Conservation (phyloP, 2,888 invertebrate genomes). For the Brenthis hecate region DNA sequence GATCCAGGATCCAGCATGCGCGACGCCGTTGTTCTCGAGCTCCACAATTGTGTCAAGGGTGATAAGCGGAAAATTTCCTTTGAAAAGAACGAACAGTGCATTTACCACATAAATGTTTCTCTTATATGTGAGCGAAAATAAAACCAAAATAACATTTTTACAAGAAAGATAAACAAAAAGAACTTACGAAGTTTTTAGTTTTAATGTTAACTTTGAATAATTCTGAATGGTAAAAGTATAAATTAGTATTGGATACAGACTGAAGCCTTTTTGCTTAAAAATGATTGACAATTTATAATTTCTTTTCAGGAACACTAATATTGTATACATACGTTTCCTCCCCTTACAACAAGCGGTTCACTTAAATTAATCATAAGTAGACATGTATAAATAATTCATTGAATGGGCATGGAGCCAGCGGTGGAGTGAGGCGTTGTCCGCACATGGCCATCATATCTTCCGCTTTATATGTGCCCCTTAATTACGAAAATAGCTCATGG, state of each 20-base stretch:
- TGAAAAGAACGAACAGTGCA: slow-evolving; percentile 47
- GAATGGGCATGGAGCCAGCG: slow-evolving; percentile 60
- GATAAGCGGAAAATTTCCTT: slow-evolving; percentile 66
- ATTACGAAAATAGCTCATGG: slow-evolving; percentile 39
- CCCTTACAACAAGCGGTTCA: slow-evolving; percentile 17
- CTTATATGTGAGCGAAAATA: slow-evolving; percentile 24
- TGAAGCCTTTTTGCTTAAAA: no score
- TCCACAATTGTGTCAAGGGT: slow-evolving; percentile 61
- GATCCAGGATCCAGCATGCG: slow-evolving; percentile 44
- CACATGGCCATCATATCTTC: slow-evolving; percentile 65
- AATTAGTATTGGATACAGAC: no score
- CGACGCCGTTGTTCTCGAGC: slow-evolving; percentile 42
- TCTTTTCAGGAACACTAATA: background rate
- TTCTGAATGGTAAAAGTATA: background rate
- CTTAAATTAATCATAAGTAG: slow-evolving; percentile 41
- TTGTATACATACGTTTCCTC: background rate
- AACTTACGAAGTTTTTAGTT: background rate
- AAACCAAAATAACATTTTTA: slow-evolving; percentile 18
- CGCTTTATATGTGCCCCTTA: slow-evolving; percentile 41
- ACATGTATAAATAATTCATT: slow-evolving; percentile 45
- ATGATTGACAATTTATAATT: no score
- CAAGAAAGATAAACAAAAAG: background rate
- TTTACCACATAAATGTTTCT: slow-evolving; percentile 21
- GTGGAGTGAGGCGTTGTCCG: slow-evolving; percentile 47
- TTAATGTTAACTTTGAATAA: background rate